Percentiles rank a stretch among this genome's conserved stretches.
phyloP scores from a whole-genome alignment of 2,797 vertebrate species.

The Phoebastria nigripes region DNA sequence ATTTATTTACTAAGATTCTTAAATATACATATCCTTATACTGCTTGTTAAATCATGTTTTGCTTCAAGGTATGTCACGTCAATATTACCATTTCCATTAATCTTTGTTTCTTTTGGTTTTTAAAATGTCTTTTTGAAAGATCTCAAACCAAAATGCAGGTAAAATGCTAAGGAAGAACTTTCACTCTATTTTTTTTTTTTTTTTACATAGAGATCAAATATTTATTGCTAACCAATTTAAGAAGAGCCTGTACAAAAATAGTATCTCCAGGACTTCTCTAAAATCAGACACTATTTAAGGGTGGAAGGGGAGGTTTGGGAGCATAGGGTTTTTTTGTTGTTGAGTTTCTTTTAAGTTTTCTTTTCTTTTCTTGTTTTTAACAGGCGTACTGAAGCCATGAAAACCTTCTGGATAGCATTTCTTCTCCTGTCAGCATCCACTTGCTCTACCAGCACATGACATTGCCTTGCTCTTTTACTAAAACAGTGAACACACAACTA shows the following conservation, averaged over 20 bases:
- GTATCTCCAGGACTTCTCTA: not conserved
- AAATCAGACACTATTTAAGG: not conserved
- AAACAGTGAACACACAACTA: not conserved
- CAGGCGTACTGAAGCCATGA: not conserved
- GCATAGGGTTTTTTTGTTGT: accelerated
- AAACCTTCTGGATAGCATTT: not conserved
- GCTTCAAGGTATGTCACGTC: not conserved
- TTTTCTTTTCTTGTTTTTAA: not conserved
- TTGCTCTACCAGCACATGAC: not conserved
- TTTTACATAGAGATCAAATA: not conserved
- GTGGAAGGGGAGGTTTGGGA: not conserved
- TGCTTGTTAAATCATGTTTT: not conserved
- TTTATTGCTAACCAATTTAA: not conserved
- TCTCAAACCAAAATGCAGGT: not conserved
- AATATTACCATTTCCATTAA: not conserved
- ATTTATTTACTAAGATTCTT: not conserved
- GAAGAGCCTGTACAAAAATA: not conserved
- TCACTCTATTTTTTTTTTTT: not conserved
- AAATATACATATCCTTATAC: not conserved
- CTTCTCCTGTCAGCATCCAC: not conserved
- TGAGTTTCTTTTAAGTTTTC: not conserved
- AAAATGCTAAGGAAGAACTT: not conserved
- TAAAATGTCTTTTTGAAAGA: not conserved
- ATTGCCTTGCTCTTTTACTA: not conserved
- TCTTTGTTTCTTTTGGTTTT: not conserved